Conservation (phyloP, 1,140 invertebrate species). For the Akabosia matsudoensis region DNA sequence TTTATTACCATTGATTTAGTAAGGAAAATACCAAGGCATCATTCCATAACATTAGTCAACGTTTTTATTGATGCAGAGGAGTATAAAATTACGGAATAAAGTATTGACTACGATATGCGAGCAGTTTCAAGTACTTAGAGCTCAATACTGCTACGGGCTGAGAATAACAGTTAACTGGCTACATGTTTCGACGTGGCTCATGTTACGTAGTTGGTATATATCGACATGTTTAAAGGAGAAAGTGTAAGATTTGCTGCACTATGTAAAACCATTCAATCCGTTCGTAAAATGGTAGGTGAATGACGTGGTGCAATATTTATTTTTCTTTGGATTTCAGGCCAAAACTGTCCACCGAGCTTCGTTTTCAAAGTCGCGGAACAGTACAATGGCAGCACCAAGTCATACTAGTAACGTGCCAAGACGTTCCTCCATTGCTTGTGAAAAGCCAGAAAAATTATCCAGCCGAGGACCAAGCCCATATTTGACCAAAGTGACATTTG, state of each 20-base stretch:
- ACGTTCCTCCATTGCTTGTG: background rate
- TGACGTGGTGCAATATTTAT: background rate
- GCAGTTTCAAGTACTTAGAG: too few relatives aligned
- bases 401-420: background rate
- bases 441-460: slow-evolving; percentile 2
- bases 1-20: too few relatives aligned
- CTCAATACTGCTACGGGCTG: too few relatives aligned
- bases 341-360: background rate
- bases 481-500: background rate
- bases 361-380: background rate
- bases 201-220: background rate
- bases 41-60: too few relatives aligned
- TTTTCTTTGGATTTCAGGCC: background rate
- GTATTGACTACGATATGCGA: too few relatives aligned
- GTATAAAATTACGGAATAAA: too few relatives aligned
- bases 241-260: slow-evolving; percentile 7
- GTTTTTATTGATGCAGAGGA: too few relatives aligned
- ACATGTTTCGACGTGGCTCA: too few relatives aligned
- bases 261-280: too few relatives aligned
- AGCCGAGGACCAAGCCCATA: background rate
- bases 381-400: slow-evolving; percentile 1
- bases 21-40: too few relatives aligned
- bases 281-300: background rate
- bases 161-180: too few relatives aligned
- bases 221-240: background rate